Base-by-base conservation (phyloP, 2,888 invertebrate species). In the Heliconius charithonia region DNA sequence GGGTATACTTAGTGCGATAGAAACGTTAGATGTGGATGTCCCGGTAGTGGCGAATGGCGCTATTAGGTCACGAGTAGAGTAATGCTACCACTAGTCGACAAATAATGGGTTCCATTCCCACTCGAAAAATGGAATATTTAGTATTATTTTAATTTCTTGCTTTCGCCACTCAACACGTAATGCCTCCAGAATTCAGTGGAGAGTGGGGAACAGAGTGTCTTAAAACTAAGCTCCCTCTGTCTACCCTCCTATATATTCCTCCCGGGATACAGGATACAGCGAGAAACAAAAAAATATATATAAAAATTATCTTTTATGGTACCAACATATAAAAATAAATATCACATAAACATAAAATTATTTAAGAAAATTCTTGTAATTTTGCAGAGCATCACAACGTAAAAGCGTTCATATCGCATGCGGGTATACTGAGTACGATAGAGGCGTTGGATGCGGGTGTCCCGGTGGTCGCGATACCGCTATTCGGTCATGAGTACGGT, bases 401-500 rank as follows among this genome's bases (percentile, higher is more conserved):
- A 0, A 96, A 96, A 82, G 93, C 95, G 0, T 97, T 97, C 84
- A 95, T 97, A 83, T 95, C 96, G 0, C 97, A 97, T 84, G 96
- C 96, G 4, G 97, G 97, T 3, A 95, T 97, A 79, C 90, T 97
- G 29, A 97, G 97, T 77, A 95, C 96, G 0, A 96, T 96, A 25
- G 97, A 97, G 87, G 96, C 96, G 0, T 92, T 96, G 9, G 96
- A 97, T 83, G 96, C 96, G 75, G 97, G 96, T 19, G 95, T 96
- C 62, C 97, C 97, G 10, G 91, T 96, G 72, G 89, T 97, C 10
- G 95, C 96, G 7, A 95, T 97, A 56, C 97, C 97, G 9, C 94
- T 97, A 73, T 97, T 96, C 84, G 97, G 97, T 2, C 97, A 97
- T 86, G 97, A 97, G 86, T 96, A 96, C 81, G 95, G 96, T 0